phyloP scores from a whole-genome alignment of 2,888 invertebrate species.

The Escarpia spicata region DNA sequence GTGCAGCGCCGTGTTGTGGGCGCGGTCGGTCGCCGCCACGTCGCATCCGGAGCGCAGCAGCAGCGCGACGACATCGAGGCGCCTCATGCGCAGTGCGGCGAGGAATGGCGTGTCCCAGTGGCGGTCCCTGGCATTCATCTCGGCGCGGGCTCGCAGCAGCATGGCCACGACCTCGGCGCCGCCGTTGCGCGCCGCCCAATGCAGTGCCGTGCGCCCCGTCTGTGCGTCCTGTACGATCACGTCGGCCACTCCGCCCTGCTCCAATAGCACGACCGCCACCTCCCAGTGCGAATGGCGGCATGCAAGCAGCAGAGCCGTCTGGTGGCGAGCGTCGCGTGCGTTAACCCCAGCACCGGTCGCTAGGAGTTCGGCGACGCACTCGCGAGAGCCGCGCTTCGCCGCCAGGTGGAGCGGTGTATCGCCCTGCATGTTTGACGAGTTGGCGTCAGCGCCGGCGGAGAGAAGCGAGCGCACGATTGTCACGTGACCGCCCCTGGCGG shows the following conservation, averaged over 20 bases:
- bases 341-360: conserved; percentile 52
- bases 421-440: conserved; percentile 45
- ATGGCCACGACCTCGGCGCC: conserved; percentile 24
- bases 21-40: conserved; percentile 39
- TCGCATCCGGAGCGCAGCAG: conserved; percentile 49
- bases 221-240: conserved; percentile 38
- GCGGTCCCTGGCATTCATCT: conserved; percentile 37
- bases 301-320: conserved; percentile 57
- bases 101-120: conserved; percentile 52
- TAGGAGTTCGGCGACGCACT: conserved; percentile 49
- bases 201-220: conserved; percentile 40
- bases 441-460: conserved; percentile 38
- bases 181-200: conserved; percentile 39
- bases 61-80: conserved; percentile 45
- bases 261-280: conserved; percentile 18
- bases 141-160: conserved; percentile 36
- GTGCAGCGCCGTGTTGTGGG: conserved; percentile 52
- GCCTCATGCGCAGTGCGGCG: conserved; percentile 43
- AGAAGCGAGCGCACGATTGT: conserved; percentile 40
- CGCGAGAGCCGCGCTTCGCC: conserved; percentile 51
- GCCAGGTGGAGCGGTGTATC: conserved; percentile 55
- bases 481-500: conserved; percentile 39
- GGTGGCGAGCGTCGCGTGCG: conserved; percentile 46
- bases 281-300: conserved; percentile 17
- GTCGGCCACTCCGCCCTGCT: conserved; percentile 1